phyloP scores from a whole-genome alignment of 2,113 vertebrate genomes.

The Dendropsophus ebraccatus region DNA sequence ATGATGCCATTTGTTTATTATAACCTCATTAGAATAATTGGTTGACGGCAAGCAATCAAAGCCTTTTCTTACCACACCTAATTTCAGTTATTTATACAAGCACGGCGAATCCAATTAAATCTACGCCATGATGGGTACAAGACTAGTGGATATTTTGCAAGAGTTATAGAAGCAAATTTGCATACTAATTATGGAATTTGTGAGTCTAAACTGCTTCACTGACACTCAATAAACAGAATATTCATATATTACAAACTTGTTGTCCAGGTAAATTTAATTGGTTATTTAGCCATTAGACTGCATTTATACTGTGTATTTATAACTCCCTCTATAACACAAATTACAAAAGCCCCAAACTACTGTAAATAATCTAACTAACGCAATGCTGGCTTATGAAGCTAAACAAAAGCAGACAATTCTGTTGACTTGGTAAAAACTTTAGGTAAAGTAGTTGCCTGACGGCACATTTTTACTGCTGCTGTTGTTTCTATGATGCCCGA shows the following conservation, averaged over 20 bases:
- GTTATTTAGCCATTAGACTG: background rate
- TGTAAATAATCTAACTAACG: background rate
- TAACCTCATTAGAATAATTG: slow-evolving; percentile 37
- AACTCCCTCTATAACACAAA: background rate
- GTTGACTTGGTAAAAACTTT: background rate
- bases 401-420: background rate
- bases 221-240: slow-evolving; percentile 7
- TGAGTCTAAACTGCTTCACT: slow-evolving; percentile 24
- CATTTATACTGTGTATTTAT: background rate
- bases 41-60: slow-evolving; percentile 25
- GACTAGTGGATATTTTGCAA: slow-evolving; percentile 27
- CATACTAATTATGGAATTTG: slow-evolving; percentile 41
- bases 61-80: slow-evolving; percentile 34
- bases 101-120: slow-evolving; percentile 35
- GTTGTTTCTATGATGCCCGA: too few relatives aligned
- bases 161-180: slow-evolving; percentile 37
- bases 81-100: slow-evolving; percentile 42
- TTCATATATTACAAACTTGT: slow-evolving; percentile 6
- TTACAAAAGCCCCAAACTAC: background rate
- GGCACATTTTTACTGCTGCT: too few relatives aligned
- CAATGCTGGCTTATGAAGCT: background rate
- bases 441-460: too few relatives aligned
- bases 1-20: slow-evolving; percentile 26
- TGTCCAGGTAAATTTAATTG: slow-evolving; percentile 13
- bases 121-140: slow-evolving; percentile 1